Evolutionary conservation across 2,888 invertebrate genomes (phyloP).

Genomic region (Phortica magna): DNA sequence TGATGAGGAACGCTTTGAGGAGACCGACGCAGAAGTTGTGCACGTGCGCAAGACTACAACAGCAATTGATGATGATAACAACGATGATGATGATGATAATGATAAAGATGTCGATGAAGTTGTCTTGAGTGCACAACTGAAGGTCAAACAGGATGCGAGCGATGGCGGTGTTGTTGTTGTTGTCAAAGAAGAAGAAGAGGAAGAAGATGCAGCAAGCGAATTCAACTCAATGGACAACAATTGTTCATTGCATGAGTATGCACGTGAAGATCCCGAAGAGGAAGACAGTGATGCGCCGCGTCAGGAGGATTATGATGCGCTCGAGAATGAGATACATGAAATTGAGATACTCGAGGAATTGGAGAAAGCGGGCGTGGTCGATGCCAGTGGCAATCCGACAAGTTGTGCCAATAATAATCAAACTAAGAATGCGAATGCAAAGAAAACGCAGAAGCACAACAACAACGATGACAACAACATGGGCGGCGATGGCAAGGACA

Average conservation of each 20-base stretch:
- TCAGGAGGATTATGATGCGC: conserved; percentile 48
- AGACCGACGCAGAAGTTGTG: too few species aligned
- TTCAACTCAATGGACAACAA: conserved; percentile 60
- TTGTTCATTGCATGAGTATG: conserved; percentile 45
- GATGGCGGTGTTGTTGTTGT: background rate
- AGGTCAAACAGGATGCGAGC: background rate
- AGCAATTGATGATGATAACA: conserved; percentile 34
- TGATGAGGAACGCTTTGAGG: too few species aligned
- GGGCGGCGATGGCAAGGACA: background rate
- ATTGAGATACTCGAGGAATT: conserved; percentile 60
- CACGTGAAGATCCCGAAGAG: conserved; percentile 34
- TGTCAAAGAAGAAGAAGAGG: conserved; percentile 16
- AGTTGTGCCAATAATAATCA: conserved; percentile 38
- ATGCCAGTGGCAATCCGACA: conserved; percentile 60
- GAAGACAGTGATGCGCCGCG: conserved; percentile 35
- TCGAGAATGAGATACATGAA: conserved; percentile 51
- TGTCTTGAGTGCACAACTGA: background rate
- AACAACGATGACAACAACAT: background rate
- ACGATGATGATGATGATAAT: conserved; percentile 46
- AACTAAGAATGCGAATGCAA: background rate
- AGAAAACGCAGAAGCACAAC: background rate
- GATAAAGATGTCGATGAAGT: background rate
- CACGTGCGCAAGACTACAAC: too few species aligned
- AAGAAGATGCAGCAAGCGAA: conserved; percentile 44
- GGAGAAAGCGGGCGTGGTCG: conserved; percentile 56